Evolutionary conservation across 2,888 invertebrate genomes (phyloP).

Genomic region (Eueremaeus valkanovi): DNA sequence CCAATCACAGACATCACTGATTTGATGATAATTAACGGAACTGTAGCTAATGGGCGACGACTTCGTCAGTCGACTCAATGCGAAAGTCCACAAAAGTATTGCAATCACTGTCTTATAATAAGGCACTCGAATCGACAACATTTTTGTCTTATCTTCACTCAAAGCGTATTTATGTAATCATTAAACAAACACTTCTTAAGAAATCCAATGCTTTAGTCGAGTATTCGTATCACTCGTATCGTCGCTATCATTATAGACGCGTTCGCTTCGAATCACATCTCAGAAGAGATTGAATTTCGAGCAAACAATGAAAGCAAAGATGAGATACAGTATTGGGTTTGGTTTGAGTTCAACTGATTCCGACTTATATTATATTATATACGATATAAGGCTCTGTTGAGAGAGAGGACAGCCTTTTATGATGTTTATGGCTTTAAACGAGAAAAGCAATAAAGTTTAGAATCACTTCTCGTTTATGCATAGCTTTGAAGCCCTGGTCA

Average conservation of each 20-base stretch:
- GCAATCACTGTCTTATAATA: not conserved
- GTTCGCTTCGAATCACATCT: not conserved
- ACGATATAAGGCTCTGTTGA: too few species aligned
- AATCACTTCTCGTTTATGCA: not conserved
- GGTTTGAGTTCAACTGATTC: not conserved
- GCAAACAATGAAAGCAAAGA: slow-evolving; percentile 3
- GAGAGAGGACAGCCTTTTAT: not conserved
- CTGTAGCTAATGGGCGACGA: not conserved
- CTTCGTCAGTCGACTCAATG: not conserved
- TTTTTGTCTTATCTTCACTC: not conserved
- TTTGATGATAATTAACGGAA: slow-evolving; percentile 1
- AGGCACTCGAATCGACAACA: not conserved
- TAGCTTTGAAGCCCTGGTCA: not conserved
- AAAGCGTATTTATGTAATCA: slow-evolving; percentile 8
- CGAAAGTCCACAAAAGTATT: not conserved
- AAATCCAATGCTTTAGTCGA: not conserved
- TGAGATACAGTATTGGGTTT: not conserved
- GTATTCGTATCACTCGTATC: not conserved
- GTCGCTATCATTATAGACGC: not conserved
- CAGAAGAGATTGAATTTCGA: not conserved
- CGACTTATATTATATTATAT: too few species aligned
- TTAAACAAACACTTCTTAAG: not conserved
- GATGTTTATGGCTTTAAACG: slow-evolving; percentile 5
- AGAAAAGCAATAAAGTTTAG: slow-evolving; percentile 23
- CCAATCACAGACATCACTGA: slow-evolving; percentile 41